Percentiles rank a stretch among this genome's conserved stretches.
phyloP scores from a whole-genome alignment of 2,797 vertebrate species.

The Sebastes hopkinsi region DNA sequence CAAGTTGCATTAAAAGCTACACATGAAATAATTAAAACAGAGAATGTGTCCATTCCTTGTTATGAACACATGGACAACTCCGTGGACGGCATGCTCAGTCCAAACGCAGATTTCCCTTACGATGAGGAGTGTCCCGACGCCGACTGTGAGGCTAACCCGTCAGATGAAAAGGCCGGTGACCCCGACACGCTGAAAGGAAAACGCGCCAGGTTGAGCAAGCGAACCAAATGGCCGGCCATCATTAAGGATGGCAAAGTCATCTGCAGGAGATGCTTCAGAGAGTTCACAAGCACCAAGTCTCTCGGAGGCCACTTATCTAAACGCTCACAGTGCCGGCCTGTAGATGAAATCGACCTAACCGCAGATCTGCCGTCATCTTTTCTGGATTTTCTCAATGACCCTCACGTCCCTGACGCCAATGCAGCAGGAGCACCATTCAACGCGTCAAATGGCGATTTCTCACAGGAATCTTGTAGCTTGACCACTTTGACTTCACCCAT shows the following conservation, averaged over 20 bases:
- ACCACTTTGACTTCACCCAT: conserved; percentile 68
- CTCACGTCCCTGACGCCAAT: conserved; percentile 86
- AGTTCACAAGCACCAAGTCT: conserved; percentile 97
- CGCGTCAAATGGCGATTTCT: conserved; percentile 77
- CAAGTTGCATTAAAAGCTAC: conserved; percentile 54
- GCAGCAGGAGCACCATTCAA: conserved; percentile 59
- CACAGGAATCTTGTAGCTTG: conserved; percentile 71
- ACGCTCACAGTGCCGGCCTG: conserved; percentile 94
- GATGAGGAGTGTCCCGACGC: conserved; percentile 72
- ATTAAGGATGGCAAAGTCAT: conserved; percentile 98
- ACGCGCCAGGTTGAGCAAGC: conserved; percentile 90
- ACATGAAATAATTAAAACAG: conserved; percentile 64
- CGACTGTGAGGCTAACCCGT: conserved; percentile 60
- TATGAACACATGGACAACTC: conserved; percentile 79
- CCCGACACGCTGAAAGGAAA: conserved; percentile 75
- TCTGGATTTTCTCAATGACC: conserved; percentile 96
- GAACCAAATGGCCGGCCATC: conserved; percentile 98
- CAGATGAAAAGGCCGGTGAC: conserved; percentile 71
- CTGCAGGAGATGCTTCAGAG: conserved; percentile 97
- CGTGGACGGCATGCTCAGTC: conserved; percentile 65
- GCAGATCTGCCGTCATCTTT: conserved; percentile 91
- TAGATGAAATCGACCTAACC: conserved; percentile 94
- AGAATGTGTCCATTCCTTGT: conserved; percentile 62
- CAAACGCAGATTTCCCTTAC: conserved; percentile 72
- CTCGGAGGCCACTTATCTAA: conserved; percentile 98